Conservation (phyloP, 2,888 invertebrate genomes). For the Mycogona germanica region DNA sequence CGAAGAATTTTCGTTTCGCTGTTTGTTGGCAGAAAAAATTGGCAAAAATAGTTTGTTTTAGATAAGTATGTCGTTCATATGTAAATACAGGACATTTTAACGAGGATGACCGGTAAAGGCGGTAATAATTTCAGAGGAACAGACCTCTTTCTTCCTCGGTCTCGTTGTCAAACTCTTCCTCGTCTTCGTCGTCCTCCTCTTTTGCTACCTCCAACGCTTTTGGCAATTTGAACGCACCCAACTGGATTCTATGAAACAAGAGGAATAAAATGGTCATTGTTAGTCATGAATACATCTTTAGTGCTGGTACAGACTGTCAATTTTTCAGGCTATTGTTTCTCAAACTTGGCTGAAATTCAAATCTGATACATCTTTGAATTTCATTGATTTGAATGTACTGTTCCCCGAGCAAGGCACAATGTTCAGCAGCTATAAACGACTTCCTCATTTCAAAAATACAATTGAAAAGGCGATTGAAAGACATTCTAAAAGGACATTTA, state of each 20-base stretch:
- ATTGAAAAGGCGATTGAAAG: too few relatives aligned
- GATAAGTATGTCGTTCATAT: background rate
- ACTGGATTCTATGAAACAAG: conserved; percentile 17
- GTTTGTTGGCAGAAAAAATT: too few relatives aligned
- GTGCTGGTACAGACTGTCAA: too few relatives aligned
- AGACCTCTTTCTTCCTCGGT: conserved; percentile 48
- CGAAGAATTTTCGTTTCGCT: conserved; percentile 67
- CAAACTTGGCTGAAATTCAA: too few relatives aligned
- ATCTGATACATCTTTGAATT: too few relatives aligned
- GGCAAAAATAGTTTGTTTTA: background rate
- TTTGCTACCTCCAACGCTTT: conserved; percentile 35
- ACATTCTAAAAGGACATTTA: too few relatives aligned
- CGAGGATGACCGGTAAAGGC: conserved; percentile 1
- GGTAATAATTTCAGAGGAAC: conserved; percentile 7
- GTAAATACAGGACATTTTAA: background rate
- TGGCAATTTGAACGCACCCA: conserved; percentile 25
- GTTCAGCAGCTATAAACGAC: too few relatives aligned
- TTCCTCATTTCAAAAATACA: too few relatives aligned
- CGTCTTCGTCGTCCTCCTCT: conserved; percentile 46
- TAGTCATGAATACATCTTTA: background rate
- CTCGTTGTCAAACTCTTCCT: conserved; percentile 39
- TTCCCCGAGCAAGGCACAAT: too few relatives aligned
- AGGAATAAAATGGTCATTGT: background rate
- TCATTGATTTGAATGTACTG: too few relatives aligned
- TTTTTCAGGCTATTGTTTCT: too few relatives aligned